Base-by-base conservation (phyloP, 2,113 vertebrate genomes). In the Prunella himalayana region DNA sequence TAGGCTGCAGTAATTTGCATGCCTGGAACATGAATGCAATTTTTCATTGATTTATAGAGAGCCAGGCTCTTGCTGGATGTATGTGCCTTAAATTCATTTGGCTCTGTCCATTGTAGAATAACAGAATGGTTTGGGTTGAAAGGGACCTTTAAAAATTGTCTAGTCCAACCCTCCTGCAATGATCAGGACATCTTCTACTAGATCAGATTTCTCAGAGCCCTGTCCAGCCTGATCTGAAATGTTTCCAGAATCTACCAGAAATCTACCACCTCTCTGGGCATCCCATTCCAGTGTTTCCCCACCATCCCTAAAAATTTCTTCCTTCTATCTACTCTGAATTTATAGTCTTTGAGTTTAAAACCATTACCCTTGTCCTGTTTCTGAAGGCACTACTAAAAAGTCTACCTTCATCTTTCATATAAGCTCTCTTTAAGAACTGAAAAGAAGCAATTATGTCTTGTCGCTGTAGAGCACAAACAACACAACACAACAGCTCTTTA, bases 201-300 rank as follows among this genome's bases (percentile, higher is more conserved):
- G 24, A 68, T 44, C 13, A 45, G 10, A 28, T 78, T 85, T 50
- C 13, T 80, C 20, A 42, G 27, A 71, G 7, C 15, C 22, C 22
- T 0, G 0, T 71, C 25, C n/a, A 65, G 3, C 13, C 49, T 44
- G 31, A 35, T 35, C 10, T 22, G 24, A 31, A 78, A 22, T 0
- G 0, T 33, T 45, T 60, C 22, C 41, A 45, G 37, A 41, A 18
- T 24, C 44, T 57, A 13, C 35, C 42, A 30, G 23, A 7, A 15
- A 39, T 24, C 44, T 22, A 9, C 4, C 14, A 16, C 8, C 8
- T 70, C 35, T 82, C 41, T 37, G 57, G 15, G 25, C 20, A 80
- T 50, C 19, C 12, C 63, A 25, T 64, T 11, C 20, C 24, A 39
- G 11, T 63, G 44, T 44, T 47, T 69, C 0, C 1, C 15, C 18